Evolutionary conservation across 2,888 invertebrate species (phyloP), one percentile per base, ranked within the genome.

Genomic region (Xanthostigma xanthostigma): DNA sequence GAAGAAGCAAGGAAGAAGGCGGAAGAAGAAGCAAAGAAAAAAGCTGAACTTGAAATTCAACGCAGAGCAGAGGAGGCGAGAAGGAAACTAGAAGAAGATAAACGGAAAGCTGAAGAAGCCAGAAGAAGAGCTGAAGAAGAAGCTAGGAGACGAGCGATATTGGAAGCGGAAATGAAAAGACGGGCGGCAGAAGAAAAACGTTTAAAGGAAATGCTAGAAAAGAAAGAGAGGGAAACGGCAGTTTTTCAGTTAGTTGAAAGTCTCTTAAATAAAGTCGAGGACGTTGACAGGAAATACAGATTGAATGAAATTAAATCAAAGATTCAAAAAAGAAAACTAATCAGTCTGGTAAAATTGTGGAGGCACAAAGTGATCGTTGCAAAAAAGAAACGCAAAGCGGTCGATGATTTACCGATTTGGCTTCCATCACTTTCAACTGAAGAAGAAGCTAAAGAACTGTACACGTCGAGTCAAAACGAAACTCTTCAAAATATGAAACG

Each of bases 371-470:
- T 65, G 2, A 56, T 60, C 1, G 64, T 60, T 38, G 67, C 68
- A 49, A 67, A 66, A 53, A 58, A 67, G 14, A 73, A 71, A 54
- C 67, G 74, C 8, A 67, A 68, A 51, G 70, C 74, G 0, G 62
- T 78, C 36, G 72, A 74, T 44, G 66, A 68, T 43, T 71, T 73
- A 37, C 77, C 78, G 0, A 61, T 75, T 2, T 77, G 75, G 72
- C 59, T 75, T 12, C 69, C 70, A n/a, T 62, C 63, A 1, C 60
- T 60, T 40, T 64, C 65, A 17, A 50, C 67, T 1, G 55, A 61
- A 3, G 64, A 70, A 50, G 67, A 67, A 50, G 73, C 71, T 0
- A 57, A 61, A 33, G 67, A 69, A 49, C 53, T 76, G 1, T 66
- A 67, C 41, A 65, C 64, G 36, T 62, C 66, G 1, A 62, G 67